Conservation (phyloP, 2,113 vertebrate species). For the Saiga tatarica region DNA sequence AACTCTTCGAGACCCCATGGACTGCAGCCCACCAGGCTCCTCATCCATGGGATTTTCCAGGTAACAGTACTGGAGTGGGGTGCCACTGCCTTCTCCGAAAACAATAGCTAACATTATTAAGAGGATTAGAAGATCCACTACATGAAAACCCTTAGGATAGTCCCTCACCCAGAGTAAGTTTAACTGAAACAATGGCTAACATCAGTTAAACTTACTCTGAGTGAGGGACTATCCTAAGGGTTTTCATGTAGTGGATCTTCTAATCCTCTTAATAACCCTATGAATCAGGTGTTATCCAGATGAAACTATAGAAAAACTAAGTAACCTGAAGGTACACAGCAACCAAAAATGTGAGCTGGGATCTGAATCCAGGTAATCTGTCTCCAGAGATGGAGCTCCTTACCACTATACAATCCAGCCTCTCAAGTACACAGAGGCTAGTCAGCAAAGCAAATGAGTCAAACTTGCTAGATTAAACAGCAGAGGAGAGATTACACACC, state of each 20-base stretch:
- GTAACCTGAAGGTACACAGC: background rate
- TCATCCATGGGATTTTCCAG: too few relatives aligned
- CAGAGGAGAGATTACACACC: background rate
- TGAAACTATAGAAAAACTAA: conserved; percentile 13
- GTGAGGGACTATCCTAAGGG: background rate
- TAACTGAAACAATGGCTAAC: conserved; percentile 1
- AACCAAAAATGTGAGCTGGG: background rate
- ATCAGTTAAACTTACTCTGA: background rate
- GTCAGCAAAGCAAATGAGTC: background rate
- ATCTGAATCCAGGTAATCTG: background rate
- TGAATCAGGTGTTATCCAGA: background rate
- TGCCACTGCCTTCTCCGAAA: too few relatives aligned
- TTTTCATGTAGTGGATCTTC: background rate
- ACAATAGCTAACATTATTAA: too few relatives aligned
- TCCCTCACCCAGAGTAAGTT: too few relatives aligned
- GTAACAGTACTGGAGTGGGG: too few relatives aligned
- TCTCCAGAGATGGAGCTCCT: background rate
- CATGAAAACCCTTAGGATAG: too few relatives aligned
- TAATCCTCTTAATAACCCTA: background rate
- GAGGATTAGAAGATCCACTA: too few relatives aligned
- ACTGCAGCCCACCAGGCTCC: too few relatives aligned
- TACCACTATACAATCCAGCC: background rate
- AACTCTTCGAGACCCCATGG: too few relatives aligned
- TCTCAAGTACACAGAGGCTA: background rate
- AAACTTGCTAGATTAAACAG: background rate